A percentile compares a stretch with the other conserved stretches of the same genome.
Conservation (phyloP, 2,888 invertebrate species). For the Biston betularia region DNA sequence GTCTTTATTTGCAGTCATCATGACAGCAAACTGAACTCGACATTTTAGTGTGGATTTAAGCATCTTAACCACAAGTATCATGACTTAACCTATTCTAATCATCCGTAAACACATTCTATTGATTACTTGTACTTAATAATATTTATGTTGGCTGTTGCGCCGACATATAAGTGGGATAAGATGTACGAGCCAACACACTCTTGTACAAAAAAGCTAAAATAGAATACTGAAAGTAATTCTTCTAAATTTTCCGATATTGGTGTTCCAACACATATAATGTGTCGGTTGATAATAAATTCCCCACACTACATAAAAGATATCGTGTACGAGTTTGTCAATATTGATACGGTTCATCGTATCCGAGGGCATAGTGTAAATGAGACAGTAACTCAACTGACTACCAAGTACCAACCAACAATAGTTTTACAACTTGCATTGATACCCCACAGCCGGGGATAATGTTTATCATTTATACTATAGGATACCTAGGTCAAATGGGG, state of each 20-base stretch:
- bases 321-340: conserved; percentile 29
- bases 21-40: too few relatives aligned
- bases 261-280: conserved; percentile 5
- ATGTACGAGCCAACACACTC: neutral
- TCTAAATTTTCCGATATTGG: conserved; percentile 11
- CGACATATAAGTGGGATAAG: neutral
- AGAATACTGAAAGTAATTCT: conserved; percentile 2
- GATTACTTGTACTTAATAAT: too few relatives aligned
- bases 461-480: too few relatives aligned
- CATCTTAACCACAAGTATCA: too few relatives aligned
- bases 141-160: too few relatives aligned
- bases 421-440: neutral
- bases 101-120: too few relatives aligned
- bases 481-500: too few relatives aligned
- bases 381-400: conserved; percentile 24
- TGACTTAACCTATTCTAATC: too few relatives aligned
- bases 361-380: conserved; percentile 3
- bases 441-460: too few relatives aligned
- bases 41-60: too few relatives aligned
- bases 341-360: conserved; percentile 39
- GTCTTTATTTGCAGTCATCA: too few relatives aligned
- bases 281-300: conserved; percentile 8
- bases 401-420: neutral
- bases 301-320: conserved; percentile 32
- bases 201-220: conserved; percentile 1